These are phyloP conservation scores for Calosoma granatense DNA, from an alignment of 1,140 invertebrate genomes.

Conservation along the genomic window DNA sequence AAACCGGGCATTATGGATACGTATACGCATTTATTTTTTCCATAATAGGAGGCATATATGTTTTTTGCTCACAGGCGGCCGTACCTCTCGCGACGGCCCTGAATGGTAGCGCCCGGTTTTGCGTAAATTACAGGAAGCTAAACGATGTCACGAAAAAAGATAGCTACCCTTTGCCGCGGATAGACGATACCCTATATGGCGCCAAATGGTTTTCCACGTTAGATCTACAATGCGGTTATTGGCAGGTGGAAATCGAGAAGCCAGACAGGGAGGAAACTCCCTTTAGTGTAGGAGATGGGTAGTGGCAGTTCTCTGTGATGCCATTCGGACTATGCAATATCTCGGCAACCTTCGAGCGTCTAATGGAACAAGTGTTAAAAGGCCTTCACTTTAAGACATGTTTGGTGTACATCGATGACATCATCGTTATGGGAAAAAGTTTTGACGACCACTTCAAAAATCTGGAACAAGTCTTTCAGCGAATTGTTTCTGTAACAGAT, in stretches of 20 bases:
- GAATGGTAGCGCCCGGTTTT: too few relatives aligned
- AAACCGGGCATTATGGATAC: too few relatives aligned
- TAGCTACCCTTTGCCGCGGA: conserved; percentile 37
- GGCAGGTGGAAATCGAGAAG: conserved; percentile 7
- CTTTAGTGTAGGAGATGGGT: conserved; percentile 11
- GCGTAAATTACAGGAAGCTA: conserved; percentile 35
- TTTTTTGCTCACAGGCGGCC: too few relatives aligned
- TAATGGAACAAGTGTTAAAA: conserved; percentile 18
- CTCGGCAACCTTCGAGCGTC: conserved; percentile 19
- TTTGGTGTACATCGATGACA: conserved; percentile 16
- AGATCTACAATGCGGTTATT: conserved; percentile 1
- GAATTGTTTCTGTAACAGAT: too few relatives aligned
- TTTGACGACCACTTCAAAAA: too few relatives aligned
- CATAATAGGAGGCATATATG: too few relatives aligned
- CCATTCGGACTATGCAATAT: conserved; percentile 32
- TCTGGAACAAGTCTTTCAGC: too few relatives aligned
- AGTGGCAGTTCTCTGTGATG: conserved; percentile 23
- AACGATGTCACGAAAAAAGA: conserved; percentile 33
- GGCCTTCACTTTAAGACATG: conserved; percentile 12
- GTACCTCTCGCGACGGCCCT: too few relatives aligned
- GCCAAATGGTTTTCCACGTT: conserved; percentile 29
- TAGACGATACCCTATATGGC: conserved; percentile 31
- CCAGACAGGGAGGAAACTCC: conserved; percentile 15
- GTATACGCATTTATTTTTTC: too few relatives aligned
- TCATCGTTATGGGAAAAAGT: conserved; percentile 15